Percentiles rank a stretch among this genome's conserved stretches.
phyloP scores from a whole-genome alignment of 2,888 invertebrate genomes.

The Phalera bucephala region DNA sequence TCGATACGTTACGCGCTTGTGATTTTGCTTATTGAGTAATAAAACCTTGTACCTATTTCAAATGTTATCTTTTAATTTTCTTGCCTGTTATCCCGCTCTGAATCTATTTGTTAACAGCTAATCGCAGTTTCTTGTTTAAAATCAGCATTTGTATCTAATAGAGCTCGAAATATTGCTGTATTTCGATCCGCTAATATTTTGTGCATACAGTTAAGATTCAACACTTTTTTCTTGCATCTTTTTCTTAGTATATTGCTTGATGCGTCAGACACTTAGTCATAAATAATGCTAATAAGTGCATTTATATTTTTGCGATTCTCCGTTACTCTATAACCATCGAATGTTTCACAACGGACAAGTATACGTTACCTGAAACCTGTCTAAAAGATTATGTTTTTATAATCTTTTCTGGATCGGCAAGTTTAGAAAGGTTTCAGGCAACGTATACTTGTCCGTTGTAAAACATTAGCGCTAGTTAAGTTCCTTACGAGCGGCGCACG shows the following conservation, averaged over 20 bases:
- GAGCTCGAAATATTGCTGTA: conserved; percentile 1
- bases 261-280: conserved; percentile 27
- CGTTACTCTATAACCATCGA: no score
- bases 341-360: no score
- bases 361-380: no score
- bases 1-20: neutral
- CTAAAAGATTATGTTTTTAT: no score
- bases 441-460: no score
- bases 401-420: no score
- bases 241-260: conserved; percentile 27
- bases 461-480: conserved; percentile 5
- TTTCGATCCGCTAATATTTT: conserved; percentile 6
- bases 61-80: conserved; percentile 8
- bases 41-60: conserved; percentile 8
- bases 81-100: conserved; percentile 9
- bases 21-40: conserved; percentile 3
- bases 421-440: no score
- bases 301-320: conserved; percentile 23
- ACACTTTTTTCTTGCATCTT: conserved; percentile 17
- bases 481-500: conserved; percentile 11
- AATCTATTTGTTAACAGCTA: conserved; percentile 10
- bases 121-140: no score
- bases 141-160: no score
- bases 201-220: conserved; percentile 11
- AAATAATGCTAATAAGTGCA: conserved; percentile 25